Evolutionary conservation across 2,113 vertebrate species (phyloP).

Genomic region (Mastomys coucha): DNA sequence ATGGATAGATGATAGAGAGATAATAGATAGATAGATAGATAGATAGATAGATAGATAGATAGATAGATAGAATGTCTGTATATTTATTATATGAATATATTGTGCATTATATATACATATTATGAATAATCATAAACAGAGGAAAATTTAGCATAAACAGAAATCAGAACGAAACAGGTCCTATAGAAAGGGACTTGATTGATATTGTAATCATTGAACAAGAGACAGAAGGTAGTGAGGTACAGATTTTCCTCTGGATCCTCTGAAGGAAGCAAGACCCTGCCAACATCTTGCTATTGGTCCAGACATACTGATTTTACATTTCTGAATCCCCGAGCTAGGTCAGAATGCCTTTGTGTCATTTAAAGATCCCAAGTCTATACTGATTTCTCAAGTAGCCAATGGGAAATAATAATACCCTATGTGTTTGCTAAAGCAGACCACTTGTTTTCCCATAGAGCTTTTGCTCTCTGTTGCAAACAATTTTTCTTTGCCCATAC

Average conservation of each 20-base stretch:
- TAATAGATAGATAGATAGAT: no score
- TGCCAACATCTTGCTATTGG: neutral
- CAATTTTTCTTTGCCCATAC: neutral
- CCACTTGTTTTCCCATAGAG: neutral
- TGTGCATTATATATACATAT: neutral
- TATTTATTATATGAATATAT: neutral
- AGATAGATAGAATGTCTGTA: neutral
- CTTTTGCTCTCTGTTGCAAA: neutral
- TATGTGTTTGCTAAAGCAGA: neutral
- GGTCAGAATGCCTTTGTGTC: neutral
- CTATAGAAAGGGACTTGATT: neutral
- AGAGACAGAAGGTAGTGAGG: neutral
- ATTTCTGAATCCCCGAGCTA: neutral
- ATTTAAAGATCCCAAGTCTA: neutral
- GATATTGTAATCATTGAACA: neutral
- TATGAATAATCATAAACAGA: neutral
- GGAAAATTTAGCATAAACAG: neutral
- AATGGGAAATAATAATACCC: neutral
- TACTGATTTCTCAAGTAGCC: neutral
- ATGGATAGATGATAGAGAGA: no score
- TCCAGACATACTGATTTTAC: neutral
- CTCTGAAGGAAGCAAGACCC: neutral
- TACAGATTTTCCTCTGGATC: neutral
- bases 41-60: no score
- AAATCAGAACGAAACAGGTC: neutral